Conservation (phyloP, 2,113 vertebrate genomes). For the Meleagris gallopavo region DNA sequence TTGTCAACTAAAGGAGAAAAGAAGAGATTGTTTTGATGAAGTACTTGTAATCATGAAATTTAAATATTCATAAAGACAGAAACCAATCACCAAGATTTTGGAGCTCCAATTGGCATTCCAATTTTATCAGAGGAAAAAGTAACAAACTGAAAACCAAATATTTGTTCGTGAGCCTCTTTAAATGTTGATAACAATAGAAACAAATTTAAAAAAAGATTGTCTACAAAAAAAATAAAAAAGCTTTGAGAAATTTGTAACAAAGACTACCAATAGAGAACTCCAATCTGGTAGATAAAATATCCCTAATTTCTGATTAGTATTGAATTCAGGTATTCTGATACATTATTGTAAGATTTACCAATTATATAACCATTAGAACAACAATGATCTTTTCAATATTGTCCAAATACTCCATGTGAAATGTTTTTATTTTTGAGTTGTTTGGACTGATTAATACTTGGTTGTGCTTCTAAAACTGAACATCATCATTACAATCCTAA, state of each 20-base stretch:
- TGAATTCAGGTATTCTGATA: not conserved
- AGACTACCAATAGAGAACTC: not conserved
- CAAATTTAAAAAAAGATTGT: too few species aligned
- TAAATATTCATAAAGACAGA: not conserved
- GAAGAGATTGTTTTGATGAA: not conserved
- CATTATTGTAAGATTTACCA: too few species aligned
- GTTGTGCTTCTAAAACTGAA: too few species aligned
- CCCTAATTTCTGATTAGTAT: not conserved
- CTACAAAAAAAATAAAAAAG: not conserved
- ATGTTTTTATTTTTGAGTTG: too few species aligned
- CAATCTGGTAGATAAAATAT: not conserved
- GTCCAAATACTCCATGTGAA: too few species aligned
- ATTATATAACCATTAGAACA: too few species aligned
- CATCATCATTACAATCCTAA: not conserved
- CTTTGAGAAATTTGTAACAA: not conserved
- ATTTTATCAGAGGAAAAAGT: not conserved
- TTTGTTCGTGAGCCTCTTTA: not conserved
- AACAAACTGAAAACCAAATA: not conserved
- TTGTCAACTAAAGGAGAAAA: not conserved
- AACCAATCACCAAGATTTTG: not conserved
- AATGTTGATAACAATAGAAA: not conserved
- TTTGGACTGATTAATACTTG: too few species aligned
- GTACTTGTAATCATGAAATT: not conserved
- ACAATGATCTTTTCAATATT: too few species aligned
- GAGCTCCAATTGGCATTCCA: not conserved